These are phyloP conservation scores for Brachyopa scutellaris DNA, from an alignment of 2,888 invertebrate genomes.

Conservation along the genomic window DNA sequence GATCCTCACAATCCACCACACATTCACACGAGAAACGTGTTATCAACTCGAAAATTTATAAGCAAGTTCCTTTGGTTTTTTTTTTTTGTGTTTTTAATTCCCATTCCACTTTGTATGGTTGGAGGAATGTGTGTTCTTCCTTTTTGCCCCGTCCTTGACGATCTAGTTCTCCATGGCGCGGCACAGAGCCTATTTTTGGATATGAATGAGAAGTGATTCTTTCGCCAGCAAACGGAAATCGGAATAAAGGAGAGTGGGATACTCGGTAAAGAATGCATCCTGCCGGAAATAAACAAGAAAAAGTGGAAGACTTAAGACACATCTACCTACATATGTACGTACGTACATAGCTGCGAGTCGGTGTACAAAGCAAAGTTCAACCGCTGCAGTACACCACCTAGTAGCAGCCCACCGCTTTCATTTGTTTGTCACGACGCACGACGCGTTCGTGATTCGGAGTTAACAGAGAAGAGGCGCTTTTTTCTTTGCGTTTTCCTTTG, in stretches of 20 bases:
- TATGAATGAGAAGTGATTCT: slow-evolving; percentile 27
- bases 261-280: slow-evolving; percentile 36
- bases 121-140: slow-evolving; percentile 17
- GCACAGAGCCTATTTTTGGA: slow-evolving; percentile 15
- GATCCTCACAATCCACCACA: slow-evolving; percentile 14
- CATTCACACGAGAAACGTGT: slow-evolving; percentile 37
- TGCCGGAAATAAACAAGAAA: slow-evolving; percentile 47
- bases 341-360: too few relatives aligned
- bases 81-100: slow-evolving; percentile 18
- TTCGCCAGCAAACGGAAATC: too few relatives aligned
- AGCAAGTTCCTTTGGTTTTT: slow-evolving; percentile 41
- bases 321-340: too few relatives aligned
- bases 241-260: slow-evolving; percentile 1
- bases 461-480: too few relatives aligned
- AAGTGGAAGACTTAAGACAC: slow-evolving; percentile 12
- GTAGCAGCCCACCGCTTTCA: too few relatives aligned
- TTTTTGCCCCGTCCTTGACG: slow-evolving; percentile 68
- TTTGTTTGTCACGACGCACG: too few relatives aligned
- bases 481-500: too few relatives aligned
- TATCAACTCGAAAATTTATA: slow-evolving; percentile 57
- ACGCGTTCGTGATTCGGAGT: too few relatives aligned
- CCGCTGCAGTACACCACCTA: too few relatives aligned
- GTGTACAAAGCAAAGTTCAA: too few relatives aligned
- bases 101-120: not conserved
- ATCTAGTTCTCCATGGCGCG: slow-evolving; percentile 50